Base-by-base conservation (phyloP, 2,113 vertebrate genomes). In the Salvelinus namaycush region DNA sequence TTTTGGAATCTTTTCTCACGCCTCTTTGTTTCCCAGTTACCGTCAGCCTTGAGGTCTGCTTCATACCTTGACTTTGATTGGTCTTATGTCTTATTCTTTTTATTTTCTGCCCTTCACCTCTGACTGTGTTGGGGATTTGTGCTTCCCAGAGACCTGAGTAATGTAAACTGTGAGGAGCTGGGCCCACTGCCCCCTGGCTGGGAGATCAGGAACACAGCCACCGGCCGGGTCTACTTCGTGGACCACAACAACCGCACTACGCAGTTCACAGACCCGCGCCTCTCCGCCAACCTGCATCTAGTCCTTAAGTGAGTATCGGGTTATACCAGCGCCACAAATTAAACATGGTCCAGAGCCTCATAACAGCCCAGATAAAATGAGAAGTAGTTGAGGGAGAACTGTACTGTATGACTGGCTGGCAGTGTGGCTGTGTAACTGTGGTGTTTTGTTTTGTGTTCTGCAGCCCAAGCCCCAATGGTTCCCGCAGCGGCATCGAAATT, bases 191-290 rank as follows among this genome's bases (percentile, higher is more conserved):
- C 98, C 88, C 97, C 98, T 76, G 98, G 98, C 88, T 99, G 98
- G 98, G 98, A 99, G 92, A 99, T 99, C 78, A 94, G 98, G 18
- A 99, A 99, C 91, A 99, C 98, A 0, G 98, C 98, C 74, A 99
- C 98, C 16, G 98, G 98, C 83, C 95, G 98, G 75, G 98, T 99
- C 87, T 99, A 99, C 93, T 99, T 99, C 79, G 97, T 99, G 79
- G 98, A 99, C 93, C 98, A 99, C 94, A 99, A 99, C 94, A 99
- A 99, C 94, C 95, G 98, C 75, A 99, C 98, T 76, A 99, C 98
- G 31, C 98, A 99, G 86, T 99, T 99, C 91, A 99, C 98, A 26
- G 98, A 99, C 87, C 98, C 98, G 0, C 96, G 98, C 29, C 96
- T 99, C 67, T 99, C 98, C 0, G 98, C 98, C 78, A 99, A 99